Evolutionary conservation across 1,140 invertebrate genomes (phyloP).

Genomic region (Listronotus bonariensis): DNA sequence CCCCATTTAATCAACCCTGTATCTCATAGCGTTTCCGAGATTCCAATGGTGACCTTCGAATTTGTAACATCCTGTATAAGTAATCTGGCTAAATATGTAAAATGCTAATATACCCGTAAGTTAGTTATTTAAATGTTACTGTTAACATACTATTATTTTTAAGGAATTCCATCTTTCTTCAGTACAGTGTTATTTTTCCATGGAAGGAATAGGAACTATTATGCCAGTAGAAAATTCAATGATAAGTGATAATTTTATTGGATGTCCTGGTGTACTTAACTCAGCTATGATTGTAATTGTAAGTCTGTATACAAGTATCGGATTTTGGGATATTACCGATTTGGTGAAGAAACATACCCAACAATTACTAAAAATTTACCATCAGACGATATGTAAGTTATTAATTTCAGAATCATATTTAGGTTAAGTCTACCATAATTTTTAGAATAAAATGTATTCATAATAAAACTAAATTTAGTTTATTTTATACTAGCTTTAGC

Average conservation of each 20-base stretch:
- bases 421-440: too few species aligned
- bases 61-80: too few species aligned
- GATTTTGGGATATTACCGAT: slow-evolving; percentile 77
- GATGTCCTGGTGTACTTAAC: slow-evolving; percentile 81
- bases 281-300: slow-evolving; percentile 79
- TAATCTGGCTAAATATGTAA: not conserved
- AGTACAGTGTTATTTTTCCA: slow-evolving; percentile 73
- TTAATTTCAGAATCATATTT: too few species aligned
- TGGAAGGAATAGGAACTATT: slow-evolving; percentile 79
- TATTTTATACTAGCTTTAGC: too few species aligned
- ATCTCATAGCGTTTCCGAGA: too few species aligned
- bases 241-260: slow-evolving; percentile 73
- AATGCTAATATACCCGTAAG: not conserved
- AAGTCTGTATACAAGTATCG: slow-evolving; percentile 72
- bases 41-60: too few species aligned
- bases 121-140: not conserved
- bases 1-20: too few species aligned
- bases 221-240: slow-evolving; percentile 90
- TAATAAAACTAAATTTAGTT: too few species aligned
- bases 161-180: slow-evolving; percentile 60
- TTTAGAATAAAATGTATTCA: too few species aligned
- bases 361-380: slow-evolving; percentile 43
- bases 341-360: slow-evolving; percentile 36
- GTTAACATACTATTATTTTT: too few species aligned
- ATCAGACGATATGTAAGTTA: slow-evolving; percentile 38